Evolutionary conservation across 2,888 invertebrate genomes (phyloP), one percentile per base, ranked within the genome.

Genomic region (Lymantria monacha): DNA sequence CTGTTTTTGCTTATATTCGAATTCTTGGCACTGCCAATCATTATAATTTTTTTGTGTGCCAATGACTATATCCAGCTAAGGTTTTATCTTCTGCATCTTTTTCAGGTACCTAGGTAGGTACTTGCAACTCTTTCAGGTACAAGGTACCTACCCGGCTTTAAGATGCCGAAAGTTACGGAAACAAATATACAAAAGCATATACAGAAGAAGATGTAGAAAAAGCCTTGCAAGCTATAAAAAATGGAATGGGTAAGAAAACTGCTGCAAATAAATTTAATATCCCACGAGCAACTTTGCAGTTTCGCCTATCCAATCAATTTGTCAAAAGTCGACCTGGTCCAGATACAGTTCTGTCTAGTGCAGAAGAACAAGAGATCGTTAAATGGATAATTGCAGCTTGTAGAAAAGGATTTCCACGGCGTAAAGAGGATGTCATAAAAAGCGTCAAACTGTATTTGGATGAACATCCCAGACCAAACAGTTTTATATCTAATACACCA

Each of bases 261-360:
- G 59, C 60, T 54, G 59, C 59, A 53, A 54, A 49, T 44, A 61
- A 52, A 59, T 63, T 51, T 49, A 63, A 63, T 50, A 53, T 66
- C 43, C 60, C 61, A 51, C 46, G 60, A 44, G 59, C 60, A 49
- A 62, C 59, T 49, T 54, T 64, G 51, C 61, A 66, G 49, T 66
- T 61, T 53, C 55, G 58, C 37, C 42, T 61, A 45, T 50, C 49
- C 22, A 60, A 59, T 41, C 14, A 44, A 40, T 55, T 55, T 52
- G 55, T 59, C 12, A 63, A 63, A 63, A 57, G 45, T 51, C 53
- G 55, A 57, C 60, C 63, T 54, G 62, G 64, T 52, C 62, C 64
- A 44, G 44, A 49, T 43, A 61, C 64, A 53, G 56, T 63, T 49
- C 49, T 63, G 38, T 33, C 67, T 36, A 36, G 30, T 50, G 43